Base-by-base conservation (phyloP, 2,113 vertebrate genomes). In the Gallinago media region DNA sequence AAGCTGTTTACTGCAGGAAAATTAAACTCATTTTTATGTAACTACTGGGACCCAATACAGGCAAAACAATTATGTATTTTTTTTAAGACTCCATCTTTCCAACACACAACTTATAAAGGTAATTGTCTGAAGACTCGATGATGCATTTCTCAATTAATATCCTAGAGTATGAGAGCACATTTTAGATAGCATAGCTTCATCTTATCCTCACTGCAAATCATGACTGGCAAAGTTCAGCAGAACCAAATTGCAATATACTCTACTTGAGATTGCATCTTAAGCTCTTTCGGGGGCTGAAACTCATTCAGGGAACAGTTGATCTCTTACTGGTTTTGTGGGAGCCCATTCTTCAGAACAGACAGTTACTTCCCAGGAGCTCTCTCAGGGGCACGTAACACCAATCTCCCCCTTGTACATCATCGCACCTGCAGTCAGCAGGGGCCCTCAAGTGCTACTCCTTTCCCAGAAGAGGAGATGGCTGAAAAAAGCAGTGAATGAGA, bases 1-100 rank as follows among this genome's bases (percentile, higher is more conserved):
- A 88, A 89, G 55, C 70, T 94, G 88, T 80, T 96, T 76, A 81
- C 86, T 56, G 65, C 85, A 95, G 52, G 72, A 94, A 96, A 93
- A 95, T 84, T 52, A 92, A 96, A 81, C 76, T 92, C 49, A 67
- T 88, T 96, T 95, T 94, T 86, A 95, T 91, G 68, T 78, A 84
- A 75, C 92, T 81, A 68, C 47, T 92, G 96, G 95, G 94, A 96
- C 79, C 20, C 50, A 68, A 63, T 46, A 19, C 15, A 91, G 61
- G 65, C 21, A 0, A 90, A 97, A 93, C 40, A 81, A 90, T 91
- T 86, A 81, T 0, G 0, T 77, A 52, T 83, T 68, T 87, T 54
- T 54, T 58, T 78, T 67, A 94, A 94, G 75, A 77, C 67, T 62
- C 46, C 11, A n/a, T 68, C 52, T 27, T 83, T 88, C 15, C 72